phyloP scores from a whole-genome alignment of 2,113 vertebrate genomes.

The Agelaius phoeniceus region DNA sequence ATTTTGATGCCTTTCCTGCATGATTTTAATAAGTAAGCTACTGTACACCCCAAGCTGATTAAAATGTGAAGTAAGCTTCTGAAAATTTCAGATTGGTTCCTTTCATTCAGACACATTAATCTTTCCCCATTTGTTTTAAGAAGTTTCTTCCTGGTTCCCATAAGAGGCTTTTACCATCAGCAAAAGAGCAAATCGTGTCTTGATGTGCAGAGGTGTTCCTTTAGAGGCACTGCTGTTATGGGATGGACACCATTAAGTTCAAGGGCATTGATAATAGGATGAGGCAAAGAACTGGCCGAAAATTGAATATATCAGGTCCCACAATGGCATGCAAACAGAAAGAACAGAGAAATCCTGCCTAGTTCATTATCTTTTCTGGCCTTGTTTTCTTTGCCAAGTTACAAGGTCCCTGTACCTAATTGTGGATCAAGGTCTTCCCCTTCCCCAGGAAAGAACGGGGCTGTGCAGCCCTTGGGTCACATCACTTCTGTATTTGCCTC shows the following conservation, averaged over 20 bases:
- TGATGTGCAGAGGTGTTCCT: background rate
- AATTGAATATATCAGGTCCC: background rate
- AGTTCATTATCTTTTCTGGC: background rate
- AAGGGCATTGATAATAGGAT: background rate
- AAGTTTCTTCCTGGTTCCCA: background rate
- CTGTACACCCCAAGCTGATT: background rate
- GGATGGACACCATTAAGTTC: background rate
- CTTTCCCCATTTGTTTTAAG: background rate
- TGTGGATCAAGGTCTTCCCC: background rate
- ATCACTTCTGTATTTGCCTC: background rate
- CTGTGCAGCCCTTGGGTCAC: background rate
- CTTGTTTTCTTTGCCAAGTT: background rate
- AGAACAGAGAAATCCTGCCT: background rate
- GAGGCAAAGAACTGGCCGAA: background rate
- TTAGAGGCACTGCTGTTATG: background rate
- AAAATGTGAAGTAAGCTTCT: background rate
- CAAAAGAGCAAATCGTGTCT: background rate
- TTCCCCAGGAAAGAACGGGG: background rate
- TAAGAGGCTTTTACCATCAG: background rate
- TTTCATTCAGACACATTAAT: background rate
- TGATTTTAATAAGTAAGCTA: background rate
- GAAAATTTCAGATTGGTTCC: background rate
- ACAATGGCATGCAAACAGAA: background rate
- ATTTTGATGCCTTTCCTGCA: background rate
- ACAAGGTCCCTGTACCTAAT: background rate